A percentile compares a stretch with the other conserved stretches of the same genome.
These are phyloP conservation scores for Parauchenoglanis ngamensis DNA, from an alignment of 2,797 vertebrate species.

Conservation along the genomic window DNA sequence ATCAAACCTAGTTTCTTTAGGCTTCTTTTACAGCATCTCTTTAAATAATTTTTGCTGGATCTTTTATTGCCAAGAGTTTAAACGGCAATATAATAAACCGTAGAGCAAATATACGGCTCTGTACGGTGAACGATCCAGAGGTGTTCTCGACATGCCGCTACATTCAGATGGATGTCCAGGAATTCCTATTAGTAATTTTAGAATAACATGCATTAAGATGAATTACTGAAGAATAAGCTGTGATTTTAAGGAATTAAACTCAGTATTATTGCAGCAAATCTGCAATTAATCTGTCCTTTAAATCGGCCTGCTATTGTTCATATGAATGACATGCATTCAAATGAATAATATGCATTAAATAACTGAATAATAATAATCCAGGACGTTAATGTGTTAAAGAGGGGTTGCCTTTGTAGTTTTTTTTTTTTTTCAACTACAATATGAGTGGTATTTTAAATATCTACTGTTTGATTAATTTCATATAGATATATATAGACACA, in stretches of 20 bases:
- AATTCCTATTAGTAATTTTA: background rate
- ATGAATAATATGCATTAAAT: background rate
- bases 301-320: background rate
- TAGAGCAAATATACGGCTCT: background rate
- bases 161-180: background rate
- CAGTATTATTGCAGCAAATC: background rate
- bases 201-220: background rate
- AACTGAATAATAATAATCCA: background rate
- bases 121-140: background rate
- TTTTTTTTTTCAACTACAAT: background rate
- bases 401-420: background rate
- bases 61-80: background rate
- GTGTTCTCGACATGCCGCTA: background rate
- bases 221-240: background rate
- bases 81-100: background rate
- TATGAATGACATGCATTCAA: background rate
- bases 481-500: background rate
- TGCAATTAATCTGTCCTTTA: conserved; percentile 5
- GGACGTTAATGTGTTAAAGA: background rate
- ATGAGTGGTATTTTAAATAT: background rate
- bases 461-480: background rate
- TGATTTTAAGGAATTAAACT: conserved; percentile 2
- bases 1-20: background rate
- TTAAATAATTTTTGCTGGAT: background rate
- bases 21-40: background rate